Base-by-base conservation (phyloP, 2,113 vertebrate genomes). In the Perognathus longimembris region DNA sequence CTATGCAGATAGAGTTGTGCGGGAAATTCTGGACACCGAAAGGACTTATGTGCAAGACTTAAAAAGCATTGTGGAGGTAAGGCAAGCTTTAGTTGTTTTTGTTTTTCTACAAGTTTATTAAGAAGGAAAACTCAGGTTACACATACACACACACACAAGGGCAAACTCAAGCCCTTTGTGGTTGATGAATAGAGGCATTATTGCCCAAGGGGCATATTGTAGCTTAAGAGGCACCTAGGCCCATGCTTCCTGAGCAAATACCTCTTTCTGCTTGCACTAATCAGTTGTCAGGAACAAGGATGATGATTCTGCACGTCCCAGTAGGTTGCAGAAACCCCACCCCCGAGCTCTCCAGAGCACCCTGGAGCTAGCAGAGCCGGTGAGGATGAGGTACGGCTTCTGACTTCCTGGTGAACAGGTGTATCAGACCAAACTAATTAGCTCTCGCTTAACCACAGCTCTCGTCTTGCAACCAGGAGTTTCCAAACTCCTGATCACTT, bases 11-110 rank as follows among this genome's bases (percentile, higher is more conserved):
- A 97, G 99, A 97, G 99, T 99, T 0, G 99, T 99, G 83, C 99
- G 99, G 97, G 99, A 99, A 98, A 99, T 99, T 78, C 97, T 99
- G 95, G 99, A 99, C 96, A 99, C 99, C 0, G 99, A 99, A 95
- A 99, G 98, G 97, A 99, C 99, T 45, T 99, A 99, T 0, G 99
- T 99, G 77, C 99, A 99, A 93, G 99, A 99, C 96, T 98, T 99
- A 40, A 98, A 98, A 95, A 99, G 99, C 97, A 99, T 99, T 78
- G 99, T 99, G 14, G 98, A 99, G 99, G 99, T 99, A 98, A 97
- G 98, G 34, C 63, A 3, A 26, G 59, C 71, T 32, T 38, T 3
- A 0, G 50, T 4, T 14, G 50, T 18, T 54, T 54, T 2, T 54
- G 14, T 54, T 14, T 14, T 34, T 82, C 61, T 45, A 3, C 40